phyloP scores from a whole-genome alignment of 1,140 invertebrate species.

The Sitobion miscanthi region DNA sequence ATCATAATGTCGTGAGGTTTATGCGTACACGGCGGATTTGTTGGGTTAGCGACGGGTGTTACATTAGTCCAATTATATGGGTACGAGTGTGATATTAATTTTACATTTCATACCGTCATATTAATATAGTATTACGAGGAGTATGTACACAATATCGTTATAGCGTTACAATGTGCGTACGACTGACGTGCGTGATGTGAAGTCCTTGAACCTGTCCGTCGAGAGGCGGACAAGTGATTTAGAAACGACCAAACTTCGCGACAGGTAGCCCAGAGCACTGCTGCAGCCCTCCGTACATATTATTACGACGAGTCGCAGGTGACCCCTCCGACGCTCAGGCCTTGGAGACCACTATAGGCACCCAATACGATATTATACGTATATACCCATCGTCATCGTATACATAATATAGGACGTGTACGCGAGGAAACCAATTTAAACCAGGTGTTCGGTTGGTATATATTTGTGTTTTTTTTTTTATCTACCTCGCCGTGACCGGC shows the following conservation, averaged over 20 bases:
- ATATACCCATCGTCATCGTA: neutral
- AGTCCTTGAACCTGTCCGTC: constrained; percentile 54
- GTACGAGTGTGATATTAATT: neutral
- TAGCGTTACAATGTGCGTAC: neutral
- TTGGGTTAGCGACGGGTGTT: neutral
- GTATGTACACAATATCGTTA: neutral
- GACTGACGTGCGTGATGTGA: neutral
- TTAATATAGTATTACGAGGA: neutral
- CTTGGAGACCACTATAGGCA: neutral
- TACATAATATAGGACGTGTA: neutral
- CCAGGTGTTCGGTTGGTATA: constrained; percentile 43
- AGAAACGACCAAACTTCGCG: constrained; percentile 44
- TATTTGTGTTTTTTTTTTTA: neutral
- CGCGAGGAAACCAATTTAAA: constrained; percentile 54
- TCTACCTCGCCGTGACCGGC: constrained; percentile 29
- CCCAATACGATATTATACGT: neutral
- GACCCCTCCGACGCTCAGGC: neutral
- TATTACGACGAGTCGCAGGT: neutral
- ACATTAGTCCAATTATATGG: neutral
- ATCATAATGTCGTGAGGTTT: neutral
- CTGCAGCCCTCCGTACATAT: neutral
- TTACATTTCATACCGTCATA: neutral
- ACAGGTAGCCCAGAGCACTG: constrained; percentile 23
- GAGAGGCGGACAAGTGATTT: constrained; percentile 44
- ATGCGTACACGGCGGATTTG: neutral